Percentiles rank a stretch among this genome's conserved stretches.
These are phyloP conservation scores for Arrhopalites spinosus DNA, from an alignment of 2,888 invertebrate species.

Conservation along the genomic window DNA sequence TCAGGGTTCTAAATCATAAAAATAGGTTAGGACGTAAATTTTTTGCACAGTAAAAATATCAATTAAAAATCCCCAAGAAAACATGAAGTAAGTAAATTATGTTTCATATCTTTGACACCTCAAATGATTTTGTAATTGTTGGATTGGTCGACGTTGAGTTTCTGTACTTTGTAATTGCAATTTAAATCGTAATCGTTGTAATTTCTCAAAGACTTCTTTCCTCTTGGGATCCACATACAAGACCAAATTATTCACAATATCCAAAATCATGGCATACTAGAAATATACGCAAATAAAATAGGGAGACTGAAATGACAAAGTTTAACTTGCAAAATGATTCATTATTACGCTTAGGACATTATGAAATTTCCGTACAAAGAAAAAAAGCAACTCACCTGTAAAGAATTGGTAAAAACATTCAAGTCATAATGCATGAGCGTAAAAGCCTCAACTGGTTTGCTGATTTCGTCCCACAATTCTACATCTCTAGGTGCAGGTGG, in stretches of 20 bases:
- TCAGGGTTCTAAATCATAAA: constrained; percentile 61
- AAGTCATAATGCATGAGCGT: constrained; percentile 98
- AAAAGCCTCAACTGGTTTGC: constrained; percentile 93
- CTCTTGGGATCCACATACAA: constrained; percentile 95
- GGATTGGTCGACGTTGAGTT: constrained; percentile 89
- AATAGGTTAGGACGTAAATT: not conserved
- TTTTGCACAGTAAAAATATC: not conserved
- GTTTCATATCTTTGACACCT: too few relatives aligned
- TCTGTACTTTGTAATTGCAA: constrained; percentile 87
- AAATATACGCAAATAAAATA: constrained; percentile 39
- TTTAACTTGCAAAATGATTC: too few relatives aligned
- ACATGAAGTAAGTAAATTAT: not conserved
- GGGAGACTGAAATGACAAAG: not conserved
- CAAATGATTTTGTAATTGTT: constrained; percentile 81
- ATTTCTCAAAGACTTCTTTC: constrained; percentile 83
- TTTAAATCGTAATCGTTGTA: constrained; percentile 93
- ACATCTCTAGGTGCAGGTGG: constrained; percentile 71
- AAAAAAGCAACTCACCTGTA: too few relatives aligned
- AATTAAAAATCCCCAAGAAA: not conserved
- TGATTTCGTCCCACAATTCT: constrained; percentile 78
- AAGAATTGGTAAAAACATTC: constrained; percentile 94
- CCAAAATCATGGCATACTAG: constrained; percentile 94
- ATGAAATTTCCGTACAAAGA: too few relatives aligned
- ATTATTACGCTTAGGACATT: too few relatives aligned
- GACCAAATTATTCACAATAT: constrained; percentile 95